A percentile compares a stretch with the other conserved stretches of the same genome.
These are phyloP conservation scores for Procambarus clarkii DNA, from an alignment of 1,140 invertebrate species.

Conservation along the genomic window DNA sequence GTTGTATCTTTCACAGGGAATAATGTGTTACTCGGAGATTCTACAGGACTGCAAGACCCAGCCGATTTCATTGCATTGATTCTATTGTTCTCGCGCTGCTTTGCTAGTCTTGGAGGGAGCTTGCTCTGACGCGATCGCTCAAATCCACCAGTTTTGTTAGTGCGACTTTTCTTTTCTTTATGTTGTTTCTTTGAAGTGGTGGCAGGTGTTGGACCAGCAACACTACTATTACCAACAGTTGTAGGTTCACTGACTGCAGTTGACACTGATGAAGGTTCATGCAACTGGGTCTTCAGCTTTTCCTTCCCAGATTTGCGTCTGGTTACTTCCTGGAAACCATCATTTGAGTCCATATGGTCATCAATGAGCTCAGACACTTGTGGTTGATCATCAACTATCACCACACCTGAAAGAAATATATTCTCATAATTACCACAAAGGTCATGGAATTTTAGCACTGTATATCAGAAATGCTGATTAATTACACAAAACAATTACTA, in stretches of 20 bases:
- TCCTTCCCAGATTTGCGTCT: constrained; percentile 83
- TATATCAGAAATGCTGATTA: background rate
- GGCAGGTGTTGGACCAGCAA: constrained; percentile 76
- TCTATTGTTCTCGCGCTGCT: constrained; percentile 81
- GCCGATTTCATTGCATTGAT: constrained; percentile 64
- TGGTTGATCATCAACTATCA: constrained; percentile 80
- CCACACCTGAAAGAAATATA: constrained; percentile 77
- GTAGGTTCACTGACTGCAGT: constrained; percentile 80
- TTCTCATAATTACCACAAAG: background rate
- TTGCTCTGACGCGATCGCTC: constrained; percentile 80
- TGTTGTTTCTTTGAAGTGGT: constrained; percentile 74
- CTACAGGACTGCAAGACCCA: constrained; percentile 53
- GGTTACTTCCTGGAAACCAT: constrained; percentile 91
- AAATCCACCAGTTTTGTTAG: constrained; percentile 39
- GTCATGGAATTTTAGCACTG: background rate
- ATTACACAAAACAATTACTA: background rate
- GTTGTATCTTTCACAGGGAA: constrained; percentile 50
- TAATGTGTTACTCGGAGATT: constrained; percentile 67
- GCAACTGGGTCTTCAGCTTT: constrained; percentile 75
- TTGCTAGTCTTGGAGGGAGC: constrained; percentile 88
- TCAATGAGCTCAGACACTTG: constrained; percentile 78
- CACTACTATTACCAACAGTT: constrained; percentile 73
- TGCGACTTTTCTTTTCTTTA: constrained; percentile 56
- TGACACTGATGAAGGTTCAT: constrained; percentile 66
- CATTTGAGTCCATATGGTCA: constrained; percentile 79